Evolutionary conservation across 2,797 vertebrate species (phyloP), one percentile per base, ranked within the genome.

Genomic region (Crypturellus tataupa): DNA sequence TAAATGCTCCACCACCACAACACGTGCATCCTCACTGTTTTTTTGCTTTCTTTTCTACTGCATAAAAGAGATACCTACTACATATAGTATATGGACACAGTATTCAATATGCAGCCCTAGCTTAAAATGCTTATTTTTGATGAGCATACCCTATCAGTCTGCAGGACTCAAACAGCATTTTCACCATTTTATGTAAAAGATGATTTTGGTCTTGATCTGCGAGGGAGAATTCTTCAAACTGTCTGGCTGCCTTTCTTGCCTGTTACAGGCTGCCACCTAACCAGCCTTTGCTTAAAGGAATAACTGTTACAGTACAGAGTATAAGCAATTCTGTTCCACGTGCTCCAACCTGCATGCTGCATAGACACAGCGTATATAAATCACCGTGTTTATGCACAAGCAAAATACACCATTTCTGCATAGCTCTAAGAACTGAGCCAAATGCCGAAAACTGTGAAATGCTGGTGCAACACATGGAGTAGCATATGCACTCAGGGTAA

Each of bases 391-490:
- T 93, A 64, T 55, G 84, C 44, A 80, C 40, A 82, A 55, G 0
- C 15, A 44, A 87, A 87, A 77, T 31, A 51, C 16, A 12, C 80
- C 83, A 60, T 51, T 87, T 92, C 47, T 78, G 24, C 33, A 56
- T 24, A 89, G 37, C 55, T 69, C 72, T 85, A 75, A 85, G 69
- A 82, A 53, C 53, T 33, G 31, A 91, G 55, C 78, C 71, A 94
- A 91, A 55, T 25, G 37, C 58, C 85, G 72, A 85, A 82, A 85
- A 42, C 8, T 12, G 13, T 31, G 9, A 68, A 93, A n/a, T 89
- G 89, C 84, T 87, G 46, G 49, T 78, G 51, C 42, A 87, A 81
- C 92, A 97, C 92, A 93, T 91, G 90, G 92, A 76, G 35, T 55
- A 89, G 76, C 92, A 91, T 85, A 94, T 87, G 90, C 59, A 78